These are phyloP conservation scores for Cuniculus paca DNA, from an alignment of 2,797 vertebrate genomes.

Conservation along the genomic window DNA sequence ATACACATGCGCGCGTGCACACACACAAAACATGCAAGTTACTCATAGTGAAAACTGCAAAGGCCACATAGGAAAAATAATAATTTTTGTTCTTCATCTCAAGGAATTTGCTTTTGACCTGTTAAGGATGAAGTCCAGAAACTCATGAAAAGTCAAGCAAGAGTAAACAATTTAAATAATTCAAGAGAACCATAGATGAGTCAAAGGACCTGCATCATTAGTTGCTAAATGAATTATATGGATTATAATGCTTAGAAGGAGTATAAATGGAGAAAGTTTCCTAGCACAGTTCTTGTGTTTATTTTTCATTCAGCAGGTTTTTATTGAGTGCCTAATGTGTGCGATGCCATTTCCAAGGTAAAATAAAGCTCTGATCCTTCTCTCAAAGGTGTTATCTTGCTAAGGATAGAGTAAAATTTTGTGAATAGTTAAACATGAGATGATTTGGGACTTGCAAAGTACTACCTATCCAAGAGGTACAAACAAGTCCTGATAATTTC, in stretches of 20 bases:
- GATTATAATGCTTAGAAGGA: constrained; percentile 56
- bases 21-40: neutral
- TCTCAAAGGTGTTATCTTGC: neutral
- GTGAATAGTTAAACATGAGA: neutral
- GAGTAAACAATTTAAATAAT: constrained; percentile 74
- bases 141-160: constrained; percentile 66
- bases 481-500: neutral
- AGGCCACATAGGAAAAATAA: constrained; percentile 13
- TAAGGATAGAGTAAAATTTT: neutral
- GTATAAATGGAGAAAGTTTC: constrained; percentile 10
- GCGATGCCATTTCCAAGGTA: neutral
- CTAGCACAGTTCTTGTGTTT: neutral
- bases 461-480: neutral
- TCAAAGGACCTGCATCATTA: constrained; percentile 67
- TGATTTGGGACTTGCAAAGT: neutral
- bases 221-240: constrained; percentile 72
- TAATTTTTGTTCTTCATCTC: constrained; percentile 66
- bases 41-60: neutral
- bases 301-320: constrained; percentile 21
- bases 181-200: constrained; percentile 48
- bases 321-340: neutral
- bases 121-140: constrained; percentile 59
- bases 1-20: neutral
- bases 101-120: constrained; percentile 66
- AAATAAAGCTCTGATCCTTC: neutral